Evolutionary conservation across 2,113 vertebrate species (phyloP).

Genomic region (Cisticola juncidis): DNA sequence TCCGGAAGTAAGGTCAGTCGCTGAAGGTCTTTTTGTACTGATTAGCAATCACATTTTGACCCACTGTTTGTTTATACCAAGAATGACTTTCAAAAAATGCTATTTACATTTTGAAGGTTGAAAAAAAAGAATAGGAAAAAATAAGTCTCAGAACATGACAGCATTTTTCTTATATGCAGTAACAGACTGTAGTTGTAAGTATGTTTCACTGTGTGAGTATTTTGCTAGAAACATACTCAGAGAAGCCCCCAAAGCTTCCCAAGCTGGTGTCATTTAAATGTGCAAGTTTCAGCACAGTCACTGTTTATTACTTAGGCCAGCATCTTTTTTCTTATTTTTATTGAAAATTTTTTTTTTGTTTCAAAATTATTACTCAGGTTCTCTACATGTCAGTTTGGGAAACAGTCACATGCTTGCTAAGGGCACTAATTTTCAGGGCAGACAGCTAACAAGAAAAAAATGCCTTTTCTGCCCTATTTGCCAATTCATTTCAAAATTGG

Average conservation of each 20-base stretch:
- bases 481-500: slow-evolving; percentile 13
- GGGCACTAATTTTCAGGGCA: slow-evolving; percentile 39
- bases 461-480: slow-evolving; percentile 33
- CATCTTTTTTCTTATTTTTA: slow-evolving; percentile 25
- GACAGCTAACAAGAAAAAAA: slow-evolving; percentile 53
- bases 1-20: slow-evolving; percentile 99
- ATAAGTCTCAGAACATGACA: slow-evolving; percentile 60
- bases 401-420: slow-evolving; percentile 60
- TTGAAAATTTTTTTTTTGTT: slow-evolving; percentile 48
- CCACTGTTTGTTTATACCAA: slow-evolving; percentile 86
- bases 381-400: slow-evolving; percentile 64
- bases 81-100: slow-evolving; percentile 71
- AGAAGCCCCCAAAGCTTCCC: slow-evolving; percentile 15
- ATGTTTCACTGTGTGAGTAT: slow-evolving; percentile 61
- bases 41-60: slow-evolving; percentile 99
- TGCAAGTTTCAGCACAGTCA: slow-evolving; percentile 29
- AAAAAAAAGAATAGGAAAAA: slow-evolving; percentile 59
- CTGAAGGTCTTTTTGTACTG: slow-evolving; percentile 99
- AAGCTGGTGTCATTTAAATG: slow-evolving; percentile 46
- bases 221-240: background rate
- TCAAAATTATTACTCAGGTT: slow-evolving; percentile 47
- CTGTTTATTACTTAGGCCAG: slow-evolving; percentile 55
- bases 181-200: slow-evolving; percentile 71
- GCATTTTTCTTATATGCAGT: slow-evolving; percentile 67
- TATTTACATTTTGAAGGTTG: slow-evolving; percentile 71